Evolutionary conservation across 2,888 invertebrate genomes (phyloP).

Genomic region (Drosophila algonquin): DNA sequence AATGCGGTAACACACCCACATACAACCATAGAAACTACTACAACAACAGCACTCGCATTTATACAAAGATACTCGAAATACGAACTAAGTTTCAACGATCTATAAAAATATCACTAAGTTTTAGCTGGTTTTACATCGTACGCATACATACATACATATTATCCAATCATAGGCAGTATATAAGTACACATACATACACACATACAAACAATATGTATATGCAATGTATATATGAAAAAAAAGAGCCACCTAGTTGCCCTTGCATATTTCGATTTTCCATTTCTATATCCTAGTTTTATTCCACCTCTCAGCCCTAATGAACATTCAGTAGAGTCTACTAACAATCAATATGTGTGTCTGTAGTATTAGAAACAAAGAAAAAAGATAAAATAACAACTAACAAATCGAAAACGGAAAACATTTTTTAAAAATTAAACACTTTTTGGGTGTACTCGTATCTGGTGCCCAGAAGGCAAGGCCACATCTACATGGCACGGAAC

Average conservation of each 20-base stretch:
- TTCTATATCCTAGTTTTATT: slow-evolving; percentile 21
- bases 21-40: slow-evolving; percentile 11
- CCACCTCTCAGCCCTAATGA: slow-evolving; percentile 10
- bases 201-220: not conserved
- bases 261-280: slow-evolving; percentile 34
- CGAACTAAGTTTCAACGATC: slow-evolving; percentile 29
- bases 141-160: slow-evolving; percentile 13
- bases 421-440: slow-evolving; percentile 28
- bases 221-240: slow-evolving; percentile 25
- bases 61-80: slow-evolving; percentile 27
- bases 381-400: slow-evolving; percentile 1
- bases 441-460: slow-evolving; percentile 43
- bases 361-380: slow-evolving; percentile 45
- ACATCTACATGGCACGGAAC: slow-evolving; percentile 69
- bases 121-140: slow-evolving; percentile 22
- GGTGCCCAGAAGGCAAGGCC: slow-evolving; percentile 54
- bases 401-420: slow-evolving; percentile 1
- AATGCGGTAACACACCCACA: slow-evolving; percentile 16
- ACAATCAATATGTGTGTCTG: slow-evolving; percentile 70
- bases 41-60: slow-evolving; percentile 76
- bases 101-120: slow-evolving; percentile 20
- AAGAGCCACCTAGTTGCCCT: slow-evolving; percentile 31
- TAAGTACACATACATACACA: not conserved
- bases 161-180: slow-evolving; percentile 20
- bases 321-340: slow-evolving; percentile 52